Base-by-base conservation (phyloP, 2,888 invertebrate species). In the Perithous albicinctus region DNA sequence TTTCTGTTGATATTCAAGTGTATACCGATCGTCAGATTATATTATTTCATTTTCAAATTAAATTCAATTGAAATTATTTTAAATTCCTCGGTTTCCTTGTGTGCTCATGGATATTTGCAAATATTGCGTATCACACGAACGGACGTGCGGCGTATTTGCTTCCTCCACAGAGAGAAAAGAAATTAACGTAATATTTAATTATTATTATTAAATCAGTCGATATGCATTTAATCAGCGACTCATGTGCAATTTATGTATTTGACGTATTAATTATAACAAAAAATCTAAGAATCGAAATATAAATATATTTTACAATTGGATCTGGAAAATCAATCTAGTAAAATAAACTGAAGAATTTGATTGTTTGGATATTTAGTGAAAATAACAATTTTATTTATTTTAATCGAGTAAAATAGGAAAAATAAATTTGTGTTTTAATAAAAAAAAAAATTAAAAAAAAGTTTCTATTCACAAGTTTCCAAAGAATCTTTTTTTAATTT, bases 21-120 rank as follows among this genome's bases (percentile, higher is more conserved):
- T 23, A 15, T 46, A 7, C 10, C 20, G 41, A n/a, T 41, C 35
- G 20, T 15, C 15, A 15, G 35, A 59, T 35, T 29, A 54, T 69
- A 51, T 35, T 54, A 63, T 63, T 43, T 69, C 18, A 51, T 75
- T 69, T 63, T 20, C 61, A 69, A 23, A 75, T 74, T 69, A 23
- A 38, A 73, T 78, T 72, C 48, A 61, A 74, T 69, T 12, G 35
- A 63, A 46, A 74, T 74, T 29, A 41, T 73, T 63, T 35, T 63
- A 56, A 54, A 74, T 63, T 10, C 48, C n/a, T n/a, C n/a, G n/a
- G n/a, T n/a, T n/a, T n/a, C n/a, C n/a, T 18, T 20, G 32, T 20
- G 4, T 7, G 35, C n/a, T 32, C 43, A 12, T n/a, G 18, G 35
- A 38, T 15, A 66, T 26, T 66, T 35, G 18, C 63, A 74, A 74